Percentiles rank a stretch among this genome's conserved stretches.
Conservation (phyloP, 2,113 vertebrate genomes). For the Menura novaehollandiae region DNA sequence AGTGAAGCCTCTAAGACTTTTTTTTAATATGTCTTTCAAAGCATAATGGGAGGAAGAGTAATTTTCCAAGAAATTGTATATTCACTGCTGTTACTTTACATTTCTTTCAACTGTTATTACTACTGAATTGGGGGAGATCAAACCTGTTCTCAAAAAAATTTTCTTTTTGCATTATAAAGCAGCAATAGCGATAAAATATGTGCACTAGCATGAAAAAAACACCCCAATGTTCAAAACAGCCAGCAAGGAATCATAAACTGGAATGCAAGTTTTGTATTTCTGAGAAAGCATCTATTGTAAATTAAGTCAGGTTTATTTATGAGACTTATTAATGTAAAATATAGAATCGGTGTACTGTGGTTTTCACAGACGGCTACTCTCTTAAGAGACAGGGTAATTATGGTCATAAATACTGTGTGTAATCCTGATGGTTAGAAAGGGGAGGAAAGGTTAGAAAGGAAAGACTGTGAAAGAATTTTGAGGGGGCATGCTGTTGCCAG, state of each 20-base stretch:
- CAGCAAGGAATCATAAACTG: background rate
- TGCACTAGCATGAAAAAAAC: background rate
- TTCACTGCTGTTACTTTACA: background rate
- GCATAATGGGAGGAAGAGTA: background rate
- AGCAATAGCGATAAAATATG: background rate
- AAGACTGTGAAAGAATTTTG: background rate
- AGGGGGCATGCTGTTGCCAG: background rate
- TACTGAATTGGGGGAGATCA: background rate
- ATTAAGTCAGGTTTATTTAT: conserved; percentile 44
- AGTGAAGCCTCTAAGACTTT: background rate
- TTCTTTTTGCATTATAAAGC: background rate
- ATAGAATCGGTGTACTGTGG: background rate
- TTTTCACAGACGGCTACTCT: background rate
- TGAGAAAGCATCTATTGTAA: background rate
- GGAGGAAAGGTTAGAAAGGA: background rate
- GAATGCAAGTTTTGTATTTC: background rate
- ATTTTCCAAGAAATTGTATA: background rate
- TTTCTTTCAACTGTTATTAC: background rate
- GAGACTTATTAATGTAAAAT: conserved; percentile 43
- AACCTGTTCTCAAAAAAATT: background rate
- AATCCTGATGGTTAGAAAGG: background rate
- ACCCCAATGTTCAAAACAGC: background rate
- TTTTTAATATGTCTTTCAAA: background rate
- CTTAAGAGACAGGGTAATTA: conserved; percentile 24
- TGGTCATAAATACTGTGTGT: conserved; percentile 20